These are phyloP conservation scores for Phoxinus dragarum DNA, from an alignment of 2,797 vertebrate genomes.

Conservation along the genomic window DNA sequence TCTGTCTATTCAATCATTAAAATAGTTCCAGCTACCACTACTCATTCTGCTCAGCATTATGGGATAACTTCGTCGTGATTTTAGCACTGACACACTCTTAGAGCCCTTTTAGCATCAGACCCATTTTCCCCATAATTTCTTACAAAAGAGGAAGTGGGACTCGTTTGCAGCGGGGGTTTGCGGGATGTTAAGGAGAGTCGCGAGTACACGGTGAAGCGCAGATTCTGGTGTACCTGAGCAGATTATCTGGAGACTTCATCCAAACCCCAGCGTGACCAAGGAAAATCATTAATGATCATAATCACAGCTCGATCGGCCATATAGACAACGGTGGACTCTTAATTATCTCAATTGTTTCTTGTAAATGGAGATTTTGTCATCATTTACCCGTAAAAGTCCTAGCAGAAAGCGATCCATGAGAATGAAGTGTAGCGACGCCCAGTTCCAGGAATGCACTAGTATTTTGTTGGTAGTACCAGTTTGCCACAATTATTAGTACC, in stretches of 20 bases:
- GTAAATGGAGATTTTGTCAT: not conserved
- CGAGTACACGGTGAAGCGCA: not conserved
- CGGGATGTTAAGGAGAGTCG: not conserved
- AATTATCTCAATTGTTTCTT: slow-evolving; percentile 52
- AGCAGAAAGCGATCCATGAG: too few relatives aligned
- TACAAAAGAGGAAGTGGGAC: slow-evolving; percentile 60
- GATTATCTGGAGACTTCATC: not conserved
- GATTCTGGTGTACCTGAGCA: not conserved
- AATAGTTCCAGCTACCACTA: slow-evolving; percentile 74
- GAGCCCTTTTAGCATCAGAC: slow-evolving; percentile 60
- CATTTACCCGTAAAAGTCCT: too few relatives aligned
- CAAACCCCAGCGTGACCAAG: not conserved
- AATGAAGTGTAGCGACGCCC: too few relatives aligned
- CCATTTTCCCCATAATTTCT: slow-evolving; percentile 65
- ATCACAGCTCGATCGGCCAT: slow-evolving; percentile 69
- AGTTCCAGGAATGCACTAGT: too few relatives aligned
- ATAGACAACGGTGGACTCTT: not conserved
- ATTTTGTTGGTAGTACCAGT: too few relatives aligned
- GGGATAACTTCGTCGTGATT: slow-evolving; percentile 77
- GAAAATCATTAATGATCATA: slow-evolving; percentile 51
- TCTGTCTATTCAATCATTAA: slow-evolving; percentile 83
- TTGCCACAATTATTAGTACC: too few relatives aligned
- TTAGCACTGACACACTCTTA: slow-evolving; percentile 66
- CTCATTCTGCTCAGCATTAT: slow-evolving; percentile 77
- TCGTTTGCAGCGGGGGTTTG: slow-evolving; percentile 55